Conservation (phyloP, 2,888 invertebrate species). For the Cancer borealis region DNA sequence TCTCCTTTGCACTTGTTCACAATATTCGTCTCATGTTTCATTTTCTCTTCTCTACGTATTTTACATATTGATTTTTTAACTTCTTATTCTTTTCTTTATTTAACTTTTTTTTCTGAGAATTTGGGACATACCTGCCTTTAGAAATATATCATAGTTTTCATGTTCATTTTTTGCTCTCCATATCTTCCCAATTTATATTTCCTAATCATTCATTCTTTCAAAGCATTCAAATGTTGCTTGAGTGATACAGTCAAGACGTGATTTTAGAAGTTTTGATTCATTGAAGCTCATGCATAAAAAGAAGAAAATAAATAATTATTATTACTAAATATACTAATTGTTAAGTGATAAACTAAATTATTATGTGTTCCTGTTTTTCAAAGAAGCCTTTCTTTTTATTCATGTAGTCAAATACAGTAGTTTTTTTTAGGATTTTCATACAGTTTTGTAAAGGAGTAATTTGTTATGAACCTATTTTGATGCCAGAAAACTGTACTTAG, state of each 20-base stretch:
- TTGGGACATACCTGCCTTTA: too few relatives aligned
- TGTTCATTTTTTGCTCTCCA: too few relatives aligned
- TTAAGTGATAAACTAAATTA: not conserved
- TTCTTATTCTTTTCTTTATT: too few relatives aligned
- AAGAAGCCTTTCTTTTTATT: not conserved
- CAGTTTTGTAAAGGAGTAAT: not conserved
- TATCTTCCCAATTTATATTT: too few relatives aligned
- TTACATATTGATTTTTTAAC: too few relatives aligned
- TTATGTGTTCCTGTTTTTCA: not conserved
- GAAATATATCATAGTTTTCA: too few relatives aligned
- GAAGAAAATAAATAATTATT: not conserved
- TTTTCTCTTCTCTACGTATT: too few relatives aligned
- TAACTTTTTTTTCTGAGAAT: too few relatives aligned
- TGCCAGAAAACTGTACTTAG: not conserved
- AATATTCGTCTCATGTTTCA: too few relatives aligned
- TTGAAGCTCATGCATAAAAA: not conserved
- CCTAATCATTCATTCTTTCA: too few relatives aligned
- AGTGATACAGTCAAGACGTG: not conserved
- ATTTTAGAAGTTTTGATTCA: not conserved
- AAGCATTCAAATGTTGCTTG: not conserved
- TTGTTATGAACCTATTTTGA: not conserved
- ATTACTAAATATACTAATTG: slow-evolving; percentile 10
- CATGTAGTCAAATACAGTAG: not conserved
- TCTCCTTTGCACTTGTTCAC: too few relatives aligned
- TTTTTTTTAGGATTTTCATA: not conserved